Evolutionary conservation across 2,888 invertebrate species (phyloP).

Genomic region (Apodemia mormo): DNA sequence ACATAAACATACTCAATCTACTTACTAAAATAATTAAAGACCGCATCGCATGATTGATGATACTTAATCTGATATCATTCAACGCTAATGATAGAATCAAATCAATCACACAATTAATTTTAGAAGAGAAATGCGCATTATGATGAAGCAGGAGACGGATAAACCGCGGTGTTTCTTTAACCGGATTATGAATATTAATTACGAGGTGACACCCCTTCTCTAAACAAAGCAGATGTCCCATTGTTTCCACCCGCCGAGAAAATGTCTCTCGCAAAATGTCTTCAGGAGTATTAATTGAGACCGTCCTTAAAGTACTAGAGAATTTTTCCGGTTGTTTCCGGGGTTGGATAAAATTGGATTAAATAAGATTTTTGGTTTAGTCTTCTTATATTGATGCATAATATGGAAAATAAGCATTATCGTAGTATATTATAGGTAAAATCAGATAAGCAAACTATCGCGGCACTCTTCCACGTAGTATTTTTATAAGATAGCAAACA

Average conservation of each 20-base stretch:
- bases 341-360: background rate
- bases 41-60: background rate
- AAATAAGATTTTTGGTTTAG: no score
- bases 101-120: constrained; percentile 32
- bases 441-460: no score
- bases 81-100: constrained; percentile 16
- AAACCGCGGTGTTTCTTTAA: constrained; percentile 46
- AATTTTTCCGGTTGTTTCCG: background rate
- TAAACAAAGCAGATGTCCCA: constrained; percentile 1
- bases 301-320: background rate
- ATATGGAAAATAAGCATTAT: no score
- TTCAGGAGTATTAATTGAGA: constrained; percentile 5
- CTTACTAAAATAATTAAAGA: background rate
- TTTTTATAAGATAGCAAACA: no score
- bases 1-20: background rate
- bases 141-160: constrained; percentile 32
- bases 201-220: constrained; percentile 24
- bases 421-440: no score
- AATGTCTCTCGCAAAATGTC: constrained; percentile 9
- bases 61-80: constrained; percentile 6
- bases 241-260: background rate
- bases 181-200: constrained; percentile 63
- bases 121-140: constrained; percentile 30
- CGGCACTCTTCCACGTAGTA: no score
- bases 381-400: no score